Percentiles rank a stretch among this genome's conserved stretches.
Evolutionary conservation across 2,113 vertebrate genomes (phyloP).

Genomic region (Callipepla californica): DNA sequence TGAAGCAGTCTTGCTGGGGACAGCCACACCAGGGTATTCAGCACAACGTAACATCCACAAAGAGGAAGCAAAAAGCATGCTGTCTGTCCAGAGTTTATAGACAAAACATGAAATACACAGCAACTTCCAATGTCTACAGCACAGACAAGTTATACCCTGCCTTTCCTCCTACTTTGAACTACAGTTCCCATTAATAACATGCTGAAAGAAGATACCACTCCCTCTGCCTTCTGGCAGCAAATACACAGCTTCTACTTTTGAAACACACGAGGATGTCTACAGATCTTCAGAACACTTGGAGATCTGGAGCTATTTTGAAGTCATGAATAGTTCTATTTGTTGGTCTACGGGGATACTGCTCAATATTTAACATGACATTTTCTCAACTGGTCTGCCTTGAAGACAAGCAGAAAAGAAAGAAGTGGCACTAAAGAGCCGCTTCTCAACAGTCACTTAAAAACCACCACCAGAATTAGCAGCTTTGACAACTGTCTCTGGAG

Average conservation of each 20-base stretch:
- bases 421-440: not conserved
- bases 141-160: not conserved
- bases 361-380: not conserved
- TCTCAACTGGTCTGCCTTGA: not conserved
- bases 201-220: not conserved
- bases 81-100: not conserved
- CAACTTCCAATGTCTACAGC: not conserved
- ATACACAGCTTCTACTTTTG: not conserved
- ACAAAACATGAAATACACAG: not conserved
- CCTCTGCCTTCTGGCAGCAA: not conserved
- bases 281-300: not conserved
- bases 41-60: not conserved
- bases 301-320: not conserved
- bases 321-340: not conserved
- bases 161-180: not conserved
- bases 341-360: not conserved
- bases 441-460: not conserved
- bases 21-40: not conserved
- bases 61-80: not conserved
- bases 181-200: not conserved
- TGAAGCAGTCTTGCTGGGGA: not conserved
- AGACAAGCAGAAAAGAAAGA: not conserved
- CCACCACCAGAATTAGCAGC: not conserved
- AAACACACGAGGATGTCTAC: not conserved
- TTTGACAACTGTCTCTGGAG: not conserved